These are phyloP conservation scores for Aporophyla lueneburgensis DNA, from an alignment of 2,888 invertebrate genomes.

Conservation along the genomic window DNA sequence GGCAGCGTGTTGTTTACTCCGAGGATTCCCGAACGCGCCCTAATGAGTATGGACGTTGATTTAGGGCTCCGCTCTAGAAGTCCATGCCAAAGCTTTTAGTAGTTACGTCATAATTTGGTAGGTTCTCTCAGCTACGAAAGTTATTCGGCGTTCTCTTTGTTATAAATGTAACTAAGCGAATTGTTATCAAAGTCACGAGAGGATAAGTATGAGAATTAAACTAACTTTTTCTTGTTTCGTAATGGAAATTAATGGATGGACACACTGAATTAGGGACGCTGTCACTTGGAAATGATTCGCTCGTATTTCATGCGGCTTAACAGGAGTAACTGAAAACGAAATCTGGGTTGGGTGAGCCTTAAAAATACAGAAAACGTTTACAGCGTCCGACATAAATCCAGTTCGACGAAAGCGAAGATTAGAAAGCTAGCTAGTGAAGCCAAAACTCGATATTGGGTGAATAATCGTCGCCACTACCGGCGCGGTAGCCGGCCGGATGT, in stretches of 20 bases:
- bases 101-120: constrained; percentile 77
- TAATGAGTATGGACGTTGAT: constrained; percentile 80
- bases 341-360: constrained; percentile 42
- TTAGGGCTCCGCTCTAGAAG: constrained; percentile 70
- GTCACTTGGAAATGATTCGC: constrained; percentile 57
- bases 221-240: constrained; percentile 56
- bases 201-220: constrained; percentile 58
- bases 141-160: constrained; percentile 60
- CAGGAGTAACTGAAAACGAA: constrained; percentile 44
- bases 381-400: constrained; percentile 81
- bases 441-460: constrained; percentile 91
- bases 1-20: constrained; percentile 74
- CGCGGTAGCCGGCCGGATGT: constrained; percentile 88
- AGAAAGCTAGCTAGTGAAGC: constrained; percentile 88
- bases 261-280: constrained; percentile 50
- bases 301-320: constrained; percentile 40
- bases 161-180: constrained; percentile 55
- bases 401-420: constrained; percentile 88
- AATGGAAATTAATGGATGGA: constrained; percentile 64
- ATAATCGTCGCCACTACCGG: constrained; percentile 91
- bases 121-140: constrained; percentile 66
- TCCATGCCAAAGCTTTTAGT: constrained; percentile 76
- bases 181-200: constrained; percentile 55
- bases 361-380: constrained; percentile 69
- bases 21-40: constrained; percentile 70